Evolutionary conservation across 2,113 vertebrate genomes (phyloP), one percentile per base, ranked within the genome.

Genomic region (Chaetorhynchus papuensis): DNA sequence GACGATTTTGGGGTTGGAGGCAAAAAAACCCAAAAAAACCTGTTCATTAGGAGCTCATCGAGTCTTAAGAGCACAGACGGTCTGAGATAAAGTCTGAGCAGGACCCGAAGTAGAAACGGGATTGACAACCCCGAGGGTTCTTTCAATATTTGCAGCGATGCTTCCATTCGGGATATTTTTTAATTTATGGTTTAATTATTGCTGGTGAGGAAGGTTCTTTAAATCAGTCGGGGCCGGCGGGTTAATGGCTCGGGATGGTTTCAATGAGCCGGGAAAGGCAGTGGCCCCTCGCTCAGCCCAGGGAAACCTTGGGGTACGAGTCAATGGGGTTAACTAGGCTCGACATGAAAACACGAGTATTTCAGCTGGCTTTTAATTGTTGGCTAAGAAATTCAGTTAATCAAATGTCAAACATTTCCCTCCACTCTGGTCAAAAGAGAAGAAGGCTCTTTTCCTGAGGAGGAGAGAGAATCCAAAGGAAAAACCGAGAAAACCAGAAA

Each of bases 281-380:
- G 76, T 49, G 71, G 89, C 71, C 81, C 89, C 53, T 93, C 70
- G 16, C 89, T 68, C 81, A 94, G 85, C 64, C 90, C 6, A n/a
- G 79, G 15, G 88, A 88, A 97, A 94, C 79, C 93, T 92, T 44
- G 52, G 89, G 80, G 4, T 95, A 19, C 80, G 77, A 95, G 97
- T 96, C 92, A 97, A 94, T 90, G 84, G 93, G 97, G 94, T 94
- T 96, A 95, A 94, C 89, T 83, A 84, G 94, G 75, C 90, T 96
- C 87, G 87, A 91, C 92, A 76, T 96, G 93, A 96, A 85, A 96
- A 94, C 92, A 87, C 8, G 92, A 86, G 90, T 95, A 84, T 94
- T 96, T 96, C 87, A 83, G 85, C 70, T 83, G 76, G 77, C n/a
- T 95, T 94, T 97, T 94, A 95, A 97, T 96, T 96, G 94, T 93